phyloP scores from a whole-genome alignment of 1,140 invertebrate species.

The Hermetia illucens region DNA sequence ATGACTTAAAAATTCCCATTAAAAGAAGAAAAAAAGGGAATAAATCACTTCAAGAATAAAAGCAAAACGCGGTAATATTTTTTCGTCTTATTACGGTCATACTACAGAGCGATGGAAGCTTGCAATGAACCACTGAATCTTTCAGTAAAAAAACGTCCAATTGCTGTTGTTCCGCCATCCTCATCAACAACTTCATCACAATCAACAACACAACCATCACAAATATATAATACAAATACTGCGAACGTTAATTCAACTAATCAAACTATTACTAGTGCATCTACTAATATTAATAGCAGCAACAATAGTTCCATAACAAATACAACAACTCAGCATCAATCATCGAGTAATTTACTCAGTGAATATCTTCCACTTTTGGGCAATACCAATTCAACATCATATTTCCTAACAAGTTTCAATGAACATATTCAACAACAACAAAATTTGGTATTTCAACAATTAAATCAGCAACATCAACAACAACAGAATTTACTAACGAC shows the following conservation, averaged over 20 bases:
- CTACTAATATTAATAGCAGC: not conserved
- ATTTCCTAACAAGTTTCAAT: no score
- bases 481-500: conserved; percentile 1
- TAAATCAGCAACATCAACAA: conserved; percentile 13
- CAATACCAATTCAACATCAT: no score
- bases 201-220: conserved; percentile 12
- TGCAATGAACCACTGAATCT: conserved; percentile 29
- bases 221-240: conserved; percentile 7
- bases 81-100: no score
- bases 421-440: conserved; percentile 8
- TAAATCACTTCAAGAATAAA: no score
- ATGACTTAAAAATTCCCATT: not conserved
- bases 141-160: conserved; percentile 33
- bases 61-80: no score
- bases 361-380: no score
- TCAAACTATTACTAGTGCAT: no score
- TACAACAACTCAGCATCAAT: not conserved
- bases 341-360: no score
- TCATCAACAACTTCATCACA: conserved; percentile 5
- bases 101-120: conserved; percentile 6
- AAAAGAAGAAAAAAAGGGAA: conserved; percentile 14
- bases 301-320: not conserved
- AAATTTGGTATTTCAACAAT: conserved; percentile 8
- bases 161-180: conserved; percentile 31
- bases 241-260: conserved; percentile 1